phyloP scores from a whole-genome alignment of 2,113 vertebrate species.

The Eulacestoma nigropectus region DNA sequence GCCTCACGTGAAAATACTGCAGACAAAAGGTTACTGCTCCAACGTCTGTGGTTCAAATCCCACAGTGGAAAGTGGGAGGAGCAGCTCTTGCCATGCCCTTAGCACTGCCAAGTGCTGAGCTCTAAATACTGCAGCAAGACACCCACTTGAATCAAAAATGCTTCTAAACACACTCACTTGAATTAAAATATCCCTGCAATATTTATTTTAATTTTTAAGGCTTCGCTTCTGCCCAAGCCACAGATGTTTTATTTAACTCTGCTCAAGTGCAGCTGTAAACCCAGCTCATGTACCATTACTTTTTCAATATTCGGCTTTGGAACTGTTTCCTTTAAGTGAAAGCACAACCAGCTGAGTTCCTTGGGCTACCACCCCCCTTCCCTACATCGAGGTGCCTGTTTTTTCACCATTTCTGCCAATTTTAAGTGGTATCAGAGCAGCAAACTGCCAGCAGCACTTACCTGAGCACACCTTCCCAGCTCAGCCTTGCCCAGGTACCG shows the following conservation, averaged over 20 bases:
- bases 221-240: background rate
- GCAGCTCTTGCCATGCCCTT: background rate
- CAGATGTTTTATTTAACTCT: background rate
- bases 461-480: conserved; percentile 93
- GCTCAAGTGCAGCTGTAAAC: background rate
- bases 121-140: background rate
- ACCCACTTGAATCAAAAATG: background rate
- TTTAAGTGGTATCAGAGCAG: background rate
- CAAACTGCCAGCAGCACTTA: conserved; percentile 46
- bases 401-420: background rate
- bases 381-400: background rate
- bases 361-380: background rate
- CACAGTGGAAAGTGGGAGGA: background rate
- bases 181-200: background rate
- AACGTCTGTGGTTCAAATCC: background rate
- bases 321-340: conserved; percentile 18
- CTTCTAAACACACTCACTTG: background rate
- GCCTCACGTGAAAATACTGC: background rate
- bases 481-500: conserved; percentile 81
- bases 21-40: background rate
- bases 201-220: background rate
- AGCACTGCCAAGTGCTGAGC: background rate
- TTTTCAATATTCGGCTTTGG: conserved; percentile 23
- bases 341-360: background rate
- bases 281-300: background rate